A percentile compares a stretch with the other conserved stretches of the same genome.
Conservation (phyloP, 2,888 invertebrate species). For the Tenthredo distinguenda region DNA sequence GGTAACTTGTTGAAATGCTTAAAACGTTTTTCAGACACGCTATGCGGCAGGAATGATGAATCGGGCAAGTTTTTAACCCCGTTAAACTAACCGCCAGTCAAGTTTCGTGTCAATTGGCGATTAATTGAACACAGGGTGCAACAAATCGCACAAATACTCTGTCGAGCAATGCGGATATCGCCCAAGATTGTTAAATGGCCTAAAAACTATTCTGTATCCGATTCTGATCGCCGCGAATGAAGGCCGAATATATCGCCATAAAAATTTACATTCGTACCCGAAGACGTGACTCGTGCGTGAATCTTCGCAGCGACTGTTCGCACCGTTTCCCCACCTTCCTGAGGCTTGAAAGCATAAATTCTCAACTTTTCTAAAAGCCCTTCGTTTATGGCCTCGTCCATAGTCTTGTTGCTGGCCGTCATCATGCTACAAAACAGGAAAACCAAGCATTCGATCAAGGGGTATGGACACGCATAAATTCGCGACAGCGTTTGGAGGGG, state of each 20-base stretch:
- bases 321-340: conserved; percentile 72
- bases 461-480: not conserved
- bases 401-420: conserved; percentile 68
- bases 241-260: conserved; percentile 26
- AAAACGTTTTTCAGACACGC: conserved; percentile 35
- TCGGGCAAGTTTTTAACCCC: conserved; percentile 57
- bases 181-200: not conserved
- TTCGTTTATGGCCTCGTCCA: conserved; percentile 73
- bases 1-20: not conserved
- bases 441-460: not conserved
- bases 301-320: conserved; percentile 73
- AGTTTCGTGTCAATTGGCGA: conserved; percentile 37
- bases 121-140: conserved; percentile 43
- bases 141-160: not conserved
- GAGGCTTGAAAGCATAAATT: conserved; percentile 68
- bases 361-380: conserved; percentile 74
- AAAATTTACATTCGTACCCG: conserved; percentile 68
- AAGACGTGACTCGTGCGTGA: conserved; percentile 74
- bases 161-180: not conserved
- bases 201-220: not conserved
- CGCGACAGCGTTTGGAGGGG: not conserved
- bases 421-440: conserved; percentile 64
- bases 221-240: not conserved
- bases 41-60: conserved; percentile 57
- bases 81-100: conserved; percentile 20